These are phyloP conservation scores for Nipponacmea schrenckii DNA, from an alignment of 2,888 invertebrate species.

Conservation along the genomic window DNA sequence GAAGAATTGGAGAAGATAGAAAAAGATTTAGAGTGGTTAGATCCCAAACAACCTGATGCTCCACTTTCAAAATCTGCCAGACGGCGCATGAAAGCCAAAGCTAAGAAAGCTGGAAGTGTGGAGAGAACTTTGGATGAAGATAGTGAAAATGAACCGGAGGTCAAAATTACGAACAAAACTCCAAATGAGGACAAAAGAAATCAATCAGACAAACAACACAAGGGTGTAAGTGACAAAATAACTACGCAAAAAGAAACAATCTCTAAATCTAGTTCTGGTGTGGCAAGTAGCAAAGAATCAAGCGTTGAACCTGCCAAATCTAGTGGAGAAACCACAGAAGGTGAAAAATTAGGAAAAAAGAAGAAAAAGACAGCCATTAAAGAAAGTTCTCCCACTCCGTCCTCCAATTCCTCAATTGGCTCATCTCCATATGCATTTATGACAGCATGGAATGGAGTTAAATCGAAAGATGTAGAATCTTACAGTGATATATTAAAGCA, in stretches of 20 bases:
- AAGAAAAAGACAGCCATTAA: constrained; percentile 22
- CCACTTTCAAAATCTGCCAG: background rate
- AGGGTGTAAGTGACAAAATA: background rate
- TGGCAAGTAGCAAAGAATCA: background rate
- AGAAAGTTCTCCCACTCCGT: constrained; percentile 35
- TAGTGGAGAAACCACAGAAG: constrained; percentile 2
- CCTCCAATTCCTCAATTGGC: constrained; percentile 44
- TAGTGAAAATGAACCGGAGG: background rate
- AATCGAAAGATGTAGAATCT: constrained; percentile 47
- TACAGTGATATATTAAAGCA: constrained; percentile 60
- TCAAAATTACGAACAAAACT: background rate
- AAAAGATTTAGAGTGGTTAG: background rate
- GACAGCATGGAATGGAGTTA: constrained; percentile 63
- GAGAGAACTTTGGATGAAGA: background rate
- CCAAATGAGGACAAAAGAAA: background rate
- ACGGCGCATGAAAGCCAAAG: background rate
- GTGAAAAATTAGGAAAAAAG: constrained; percentile 19
- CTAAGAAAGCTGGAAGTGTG: background rate
- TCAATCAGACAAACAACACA: background rate
- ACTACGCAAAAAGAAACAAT: background rate
- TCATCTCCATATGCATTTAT: constrained; percentile 65
- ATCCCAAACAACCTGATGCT: background rate
- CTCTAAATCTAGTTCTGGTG: background rate
- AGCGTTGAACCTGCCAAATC: background rate
- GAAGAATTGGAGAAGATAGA: background rate